Evolutionary conservation across 1,140 invertebrate species (phyloP).

Genomic region (Bombus sibiricus): DNA sequence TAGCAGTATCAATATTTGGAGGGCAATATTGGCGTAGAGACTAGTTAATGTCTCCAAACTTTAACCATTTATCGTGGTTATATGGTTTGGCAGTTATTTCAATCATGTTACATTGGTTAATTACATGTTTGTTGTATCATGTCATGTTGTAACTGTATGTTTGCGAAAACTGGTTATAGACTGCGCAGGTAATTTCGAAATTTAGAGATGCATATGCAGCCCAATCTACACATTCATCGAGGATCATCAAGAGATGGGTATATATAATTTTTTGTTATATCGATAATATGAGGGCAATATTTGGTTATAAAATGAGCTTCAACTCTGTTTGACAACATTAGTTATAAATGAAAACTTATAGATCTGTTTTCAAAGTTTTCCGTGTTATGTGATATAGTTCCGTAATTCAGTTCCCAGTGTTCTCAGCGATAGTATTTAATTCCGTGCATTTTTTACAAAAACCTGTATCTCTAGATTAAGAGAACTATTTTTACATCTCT

Average conservation of each 20-base stretch:
- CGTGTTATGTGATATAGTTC: background rate
- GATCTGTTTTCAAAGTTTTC: background rate
- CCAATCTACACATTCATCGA: constrained; percentile 84
- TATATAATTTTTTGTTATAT: constrained; percentile 55
- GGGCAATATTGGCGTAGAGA: constrained; percentile 93
- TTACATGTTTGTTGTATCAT: constrained; percentile 87
- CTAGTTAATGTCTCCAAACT: constrained; percentile 97
- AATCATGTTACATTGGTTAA: constrained; percentile 89
- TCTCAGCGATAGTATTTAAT: background rate
- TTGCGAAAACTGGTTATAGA: constrained; percentile 88
- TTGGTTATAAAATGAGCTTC: background rate
- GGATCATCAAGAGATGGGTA: constrained; percentile 75
- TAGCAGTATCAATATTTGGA: constrained; percentile 94
- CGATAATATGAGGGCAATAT: background rate
- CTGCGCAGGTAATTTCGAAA: constrained; percentile 83
- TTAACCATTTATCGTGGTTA: constrained; percentile 97
- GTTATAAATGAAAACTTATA: background rate
- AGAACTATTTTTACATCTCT: too few relatives aligned
- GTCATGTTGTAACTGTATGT: constrained; percentile 74
- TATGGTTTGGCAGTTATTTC: constrained; percentile 95
- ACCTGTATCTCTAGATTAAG: background rate
- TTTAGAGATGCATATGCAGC: constrained; percentile 91
- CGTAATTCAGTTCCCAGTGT: background rate
- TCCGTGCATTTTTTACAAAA: constrained; percentile 32
- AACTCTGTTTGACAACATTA: background rate